A percentile compares a stretch with the other conserved stretches of the same genome.
These are phyloP conservation scores for Sinonovacula constricta DNA, from an alignment of 1,140 invertebrate genomes.

Conservation along the genomic window DNA sequence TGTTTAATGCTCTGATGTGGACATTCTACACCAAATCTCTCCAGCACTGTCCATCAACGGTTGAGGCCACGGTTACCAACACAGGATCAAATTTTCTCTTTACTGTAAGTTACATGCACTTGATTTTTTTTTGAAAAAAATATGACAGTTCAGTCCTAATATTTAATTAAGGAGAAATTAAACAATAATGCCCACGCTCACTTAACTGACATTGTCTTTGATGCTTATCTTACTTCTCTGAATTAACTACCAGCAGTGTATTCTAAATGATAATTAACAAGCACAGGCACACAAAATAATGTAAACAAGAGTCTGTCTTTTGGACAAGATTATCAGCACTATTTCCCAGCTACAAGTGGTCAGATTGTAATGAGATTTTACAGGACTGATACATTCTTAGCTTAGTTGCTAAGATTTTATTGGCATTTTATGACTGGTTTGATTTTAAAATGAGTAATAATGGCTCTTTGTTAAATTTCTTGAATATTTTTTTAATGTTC, in stretches of 20 bases:
- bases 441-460: too few relatives aligned
- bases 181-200: neutral
- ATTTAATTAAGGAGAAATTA: neutral
- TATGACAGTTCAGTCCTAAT: neutral
- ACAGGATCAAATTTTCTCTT: constrained; percentile 79
- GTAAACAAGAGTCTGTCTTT: neutral
- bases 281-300: too few relatives aligned
- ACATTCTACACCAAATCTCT: constrained; percentile 78
- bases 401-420: too few relatives aligned
- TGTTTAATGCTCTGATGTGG: constrained; percentile 79
- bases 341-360: too few relatives aligned
- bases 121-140: neutral
- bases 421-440: too few relatives aligned
- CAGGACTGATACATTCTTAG: too few relatives aligned
- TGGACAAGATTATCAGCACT: too few relatives aligned
- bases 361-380: too few relatives aligned
- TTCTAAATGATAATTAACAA: too few relatives aligned
- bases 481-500: too few relatives aligned
- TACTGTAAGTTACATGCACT: constrained; percentile 71
- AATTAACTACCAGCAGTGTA: too few relatives aligned
- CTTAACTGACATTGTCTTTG: neutral
- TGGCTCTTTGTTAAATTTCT: too few relatives aligned
- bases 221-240: neutral
- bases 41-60: constrained; percentile 72
- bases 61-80: constrained; percentile 79